These are phyloP conservation scores for Cyphomyrus discorhynchus DNA, from an alignment of 2,113 vertebrate species.

Conservation along the genomic window DNA sequence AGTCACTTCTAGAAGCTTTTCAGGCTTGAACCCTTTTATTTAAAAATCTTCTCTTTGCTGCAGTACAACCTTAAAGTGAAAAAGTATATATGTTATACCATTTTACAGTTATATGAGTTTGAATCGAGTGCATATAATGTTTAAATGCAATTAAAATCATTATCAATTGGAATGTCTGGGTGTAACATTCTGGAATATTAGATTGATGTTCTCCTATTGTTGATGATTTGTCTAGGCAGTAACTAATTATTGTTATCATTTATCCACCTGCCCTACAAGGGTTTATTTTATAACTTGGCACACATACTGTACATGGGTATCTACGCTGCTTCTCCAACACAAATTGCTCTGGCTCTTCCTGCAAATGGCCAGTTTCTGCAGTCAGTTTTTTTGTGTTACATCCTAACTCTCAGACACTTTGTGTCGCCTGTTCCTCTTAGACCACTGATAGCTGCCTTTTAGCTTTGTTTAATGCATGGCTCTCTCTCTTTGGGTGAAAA, in stretches of 20 bases:
- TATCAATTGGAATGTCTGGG: constrained; percentile 2
- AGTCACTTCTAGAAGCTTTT: background rate
- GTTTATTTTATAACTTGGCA: background rate
- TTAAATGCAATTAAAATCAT: background rate
- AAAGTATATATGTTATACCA: background rate
- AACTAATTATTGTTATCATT: background rate
- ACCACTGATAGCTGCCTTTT: background rate
- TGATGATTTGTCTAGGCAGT: background rate
- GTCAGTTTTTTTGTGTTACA: background rate
- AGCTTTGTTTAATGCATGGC: background rate
- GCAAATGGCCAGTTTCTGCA: background rate
- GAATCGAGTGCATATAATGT: background rate
- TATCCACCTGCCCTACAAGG: background rate
- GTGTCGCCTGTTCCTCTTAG: background rate
- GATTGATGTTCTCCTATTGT: background rate
- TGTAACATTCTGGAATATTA: background rate
- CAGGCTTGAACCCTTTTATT: background rate
- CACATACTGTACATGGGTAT: background rate
- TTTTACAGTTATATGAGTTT: background rate
- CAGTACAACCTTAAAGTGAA: background rate
- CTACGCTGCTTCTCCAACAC: background rate
- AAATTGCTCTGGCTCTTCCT: background rate
- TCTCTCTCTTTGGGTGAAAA: background rate
- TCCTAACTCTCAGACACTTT: background rate
- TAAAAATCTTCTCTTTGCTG: background rate